phyloP scores from a whole-genome alignment of 2,888 invertebrate genomes.

The Andricus curvator region DNA sequence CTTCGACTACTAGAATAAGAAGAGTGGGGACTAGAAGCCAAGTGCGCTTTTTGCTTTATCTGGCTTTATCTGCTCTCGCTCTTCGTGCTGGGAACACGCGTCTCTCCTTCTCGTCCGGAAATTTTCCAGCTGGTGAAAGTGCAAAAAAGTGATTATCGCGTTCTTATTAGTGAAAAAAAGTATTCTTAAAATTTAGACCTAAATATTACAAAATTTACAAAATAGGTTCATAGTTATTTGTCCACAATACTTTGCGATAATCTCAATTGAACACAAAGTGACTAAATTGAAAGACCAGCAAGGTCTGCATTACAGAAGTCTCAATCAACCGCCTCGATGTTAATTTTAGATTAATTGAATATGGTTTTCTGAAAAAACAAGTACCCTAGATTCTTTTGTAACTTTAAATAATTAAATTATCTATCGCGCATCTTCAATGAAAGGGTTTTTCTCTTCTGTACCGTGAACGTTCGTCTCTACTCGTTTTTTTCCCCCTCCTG shows the following conservation, averaged over 20 bases:
- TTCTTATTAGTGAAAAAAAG: background rate
- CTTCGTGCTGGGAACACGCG: constrained; percentile 1
- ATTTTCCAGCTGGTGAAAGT: constrained; percentile 34
- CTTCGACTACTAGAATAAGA: constrained; percentile 9
- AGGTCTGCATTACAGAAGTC: background rate
- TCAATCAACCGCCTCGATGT: background rate
- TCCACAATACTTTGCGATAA: background rate
- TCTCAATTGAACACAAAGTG: background rate
- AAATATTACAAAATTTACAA: background rate
- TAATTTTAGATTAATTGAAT: background rate
- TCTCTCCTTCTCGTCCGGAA: constrained; percentile 3
- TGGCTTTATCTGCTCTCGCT: constrained; percentile 34
- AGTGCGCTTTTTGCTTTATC: constrained; percentile 11
- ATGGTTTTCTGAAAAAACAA: background rate
- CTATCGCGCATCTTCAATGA: background rate
- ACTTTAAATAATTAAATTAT: background rate
- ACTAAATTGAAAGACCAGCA: background rate
- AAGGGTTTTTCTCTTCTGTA: background rate
- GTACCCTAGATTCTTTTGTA: background rate
- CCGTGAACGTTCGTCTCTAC: constrained; percentile 2
- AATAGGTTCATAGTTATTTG: background rate
- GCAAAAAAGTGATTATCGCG: constrained; percentile 20
- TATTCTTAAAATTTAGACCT: background rate
- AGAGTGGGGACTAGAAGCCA: constrained; percentile 22
- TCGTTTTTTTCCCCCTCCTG: background rate